phyloP scores from a whole-genome alignment of 2,113 vertebrate species.

The Stictonetta naevosa region DNA sequence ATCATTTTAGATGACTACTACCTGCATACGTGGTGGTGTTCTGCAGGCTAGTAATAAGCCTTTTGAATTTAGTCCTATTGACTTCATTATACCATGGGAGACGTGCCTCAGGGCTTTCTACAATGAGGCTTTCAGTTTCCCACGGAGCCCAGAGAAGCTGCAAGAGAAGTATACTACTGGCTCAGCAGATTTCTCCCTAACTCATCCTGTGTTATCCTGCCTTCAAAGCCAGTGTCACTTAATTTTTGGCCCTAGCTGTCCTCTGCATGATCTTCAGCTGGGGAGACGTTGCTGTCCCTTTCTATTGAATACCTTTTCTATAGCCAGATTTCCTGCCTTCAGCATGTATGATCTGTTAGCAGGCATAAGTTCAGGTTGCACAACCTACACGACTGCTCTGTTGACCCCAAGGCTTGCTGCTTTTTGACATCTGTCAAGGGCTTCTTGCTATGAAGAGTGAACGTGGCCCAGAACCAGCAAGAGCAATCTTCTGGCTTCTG shows the following conservation, averaged over 20 bases:
- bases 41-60: neutral
- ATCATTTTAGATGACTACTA: neutral
- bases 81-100: neutral
- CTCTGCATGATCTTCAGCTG: neutral
- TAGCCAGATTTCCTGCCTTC: neutral
- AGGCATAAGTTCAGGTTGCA: neutral
- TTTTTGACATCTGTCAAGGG: neutral
- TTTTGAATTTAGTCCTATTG: neutral
- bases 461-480: neutral
- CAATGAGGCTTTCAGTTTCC: neutral
- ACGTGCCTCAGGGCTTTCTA: neutral
- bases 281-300: neutral
- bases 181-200: neutral
- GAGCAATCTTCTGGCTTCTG: neutral
- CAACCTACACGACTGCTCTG: accelerated
- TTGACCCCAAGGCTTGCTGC: neutral
- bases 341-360: neutral
- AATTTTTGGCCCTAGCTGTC: neutral
- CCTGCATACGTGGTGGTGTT: neutral
- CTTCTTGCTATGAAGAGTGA: neutral
- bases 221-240: neutral
- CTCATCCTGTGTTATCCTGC: neutral
- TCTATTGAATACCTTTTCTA: neutral
- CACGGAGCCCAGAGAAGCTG: neutral
- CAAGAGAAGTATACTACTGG: neutral